A percentile compares a stretch with the other conserved stretches of the same genome.
Evolutionary conservation across 2,888 invertebrate species (phyloP).

Genomic region (Diaperis boleti): DNA sequence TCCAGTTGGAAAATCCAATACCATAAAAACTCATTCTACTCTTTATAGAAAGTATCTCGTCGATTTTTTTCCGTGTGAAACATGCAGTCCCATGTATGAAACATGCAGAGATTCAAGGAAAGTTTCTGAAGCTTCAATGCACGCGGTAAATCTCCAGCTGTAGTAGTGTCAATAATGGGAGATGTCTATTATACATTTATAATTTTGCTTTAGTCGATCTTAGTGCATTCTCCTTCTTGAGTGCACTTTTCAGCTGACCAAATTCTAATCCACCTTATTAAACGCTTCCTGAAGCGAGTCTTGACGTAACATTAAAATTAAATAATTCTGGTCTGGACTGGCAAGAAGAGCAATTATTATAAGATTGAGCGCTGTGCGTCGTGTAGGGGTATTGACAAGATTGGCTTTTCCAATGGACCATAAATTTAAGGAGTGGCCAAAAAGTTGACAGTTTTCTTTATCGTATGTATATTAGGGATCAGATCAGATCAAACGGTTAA

Average conservation of each 20-base stretch:
- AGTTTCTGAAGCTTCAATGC: not conserved
- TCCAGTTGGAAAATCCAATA: slow-evolving; percentile 9
- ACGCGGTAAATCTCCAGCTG: not conserved
- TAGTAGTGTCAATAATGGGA: not conserved
- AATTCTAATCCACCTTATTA: slow-evolving; percentile 20
- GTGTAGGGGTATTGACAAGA: too few relatives aligned
- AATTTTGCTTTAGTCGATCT: too few relatives aligned
- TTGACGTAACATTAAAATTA: not conserved
- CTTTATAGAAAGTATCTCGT: slow-evolving; percentile 26
- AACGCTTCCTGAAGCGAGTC: slow-evolving; percentile 2
- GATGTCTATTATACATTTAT: slow-evolving; percentile 4
- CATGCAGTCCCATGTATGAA: slow-evolving; percentile 8
- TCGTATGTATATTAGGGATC: too few relatives aligned
- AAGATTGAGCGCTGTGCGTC: too few relatives aligned
- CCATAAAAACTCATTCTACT: slow-evolving; percentile 20
- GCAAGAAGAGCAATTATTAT: too few relatives aligned
- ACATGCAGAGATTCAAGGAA: slow-evolving; percentile 10
- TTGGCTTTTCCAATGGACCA: too few relatives aligned
- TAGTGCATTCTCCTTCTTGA: slow-evolving; percentile 6
- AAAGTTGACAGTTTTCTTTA: too few relatives aligned
- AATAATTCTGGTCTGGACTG: not conserved
- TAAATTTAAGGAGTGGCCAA: too few relatives aligned
- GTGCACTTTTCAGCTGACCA: slow-evolving; percentile 1
- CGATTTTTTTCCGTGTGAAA: slow-evolving; percentile 17
- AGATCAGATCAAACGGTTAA: too few relatives aligned